A percentile compares a stretch with the other conserved stretches of the same genome.
Conservation (phyloP, 2,113 vertebrate genomes). For the Alectura lathami region DNA sequence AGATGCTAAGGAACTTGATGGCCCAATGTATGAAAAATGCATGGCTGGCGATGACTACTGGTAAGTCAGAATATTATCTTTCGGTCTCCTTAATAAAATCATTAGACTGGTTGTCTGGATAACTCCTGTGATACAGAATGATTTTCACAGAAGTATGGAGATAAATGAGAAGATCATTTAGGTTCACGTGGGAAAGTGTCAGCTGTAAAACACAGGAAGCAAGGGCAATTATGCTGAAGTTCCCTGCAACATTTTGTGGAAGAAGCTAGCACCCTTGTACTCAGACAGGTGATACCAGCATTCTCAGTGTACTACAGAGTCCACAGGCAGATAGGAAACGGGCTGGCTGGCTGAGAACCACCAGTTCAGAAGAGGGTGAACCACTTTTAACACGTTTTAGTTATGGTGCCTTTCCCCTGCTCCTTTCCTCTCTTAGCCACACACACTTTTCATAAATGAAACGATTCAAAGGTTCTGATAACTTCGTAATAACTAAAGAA, state of each 20-base stretch:
- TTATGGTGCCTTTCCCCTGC: neutral
- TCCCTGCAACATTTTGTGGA: neutral
- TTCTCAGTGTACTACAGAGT: neutral
- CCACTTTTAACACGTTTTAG: neutral
- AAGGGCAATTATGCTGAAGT: neutral
- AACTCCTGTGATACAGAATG: neutral
- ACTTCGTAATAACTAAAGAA: neutral
- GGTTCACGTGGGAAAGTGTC: neutral
- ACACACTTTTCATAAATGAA: neutral
- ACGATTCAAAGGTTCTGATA: neutral
- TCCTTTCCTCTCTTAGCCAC: neutral
- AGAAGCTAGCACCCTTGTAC: neutral
- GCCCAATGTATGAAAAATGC: constrained; percentile 97
- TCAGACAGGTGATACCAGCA: neutral
- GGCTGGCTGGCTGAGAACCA: neutral
- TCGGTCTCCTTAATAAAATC: neutral
- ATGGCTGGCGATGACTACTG: constrained; percentile 98
- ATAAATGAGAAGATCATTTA: neutral
- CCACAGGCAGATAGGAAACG: neutral
- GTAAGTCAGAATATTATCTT: constrained; percentile 75
- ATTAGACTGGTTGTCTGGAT: neutral
- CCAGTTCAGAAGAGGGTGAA: neutral
- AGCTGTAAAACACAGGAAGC: neutral
- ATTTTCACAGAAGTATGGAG: neutral
- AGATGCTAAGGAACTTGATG: constrained; percentile 93